Percentiles rank a stretch among this genome's conserved stretches.
Conservation (phyloP, 2,113 vertebrate species). For the Callipepla californica region DNA sequence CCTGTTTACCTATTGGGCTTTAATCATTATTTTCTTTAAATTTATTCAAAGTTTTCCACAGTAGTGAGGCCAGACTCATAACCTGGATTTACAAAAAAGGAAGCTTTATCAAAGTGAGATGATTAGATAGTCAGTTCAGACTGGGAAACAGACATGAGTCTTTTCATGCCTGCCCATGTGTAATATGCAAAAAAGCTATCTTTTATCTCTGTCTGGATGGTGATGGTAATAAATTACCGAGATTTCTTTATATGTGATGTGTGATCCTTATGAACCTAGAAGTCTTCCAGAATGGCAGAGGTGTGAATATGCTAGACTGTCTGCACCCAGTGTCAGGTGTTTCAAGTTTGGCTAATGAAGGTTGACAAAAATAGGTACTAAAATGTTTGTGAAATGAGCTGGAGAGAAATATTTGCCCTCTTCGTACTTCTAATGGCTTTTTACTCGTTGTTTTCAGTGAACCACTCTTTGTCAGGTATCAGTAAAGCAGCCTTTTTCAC, state of each 20-base stretch:
- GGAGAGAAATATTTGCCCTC: neutral
- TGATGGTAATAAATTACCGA: neutral
- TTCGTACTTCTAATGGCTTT: neutral
- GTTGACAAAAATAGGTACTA: neutral
- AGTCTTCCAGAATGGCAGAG: neutral
- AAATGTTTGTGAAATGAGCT: neutral
- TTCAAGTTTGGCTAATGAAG: neutral
- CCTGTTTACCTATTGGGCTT: neutral
- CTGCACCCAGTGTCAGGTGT: neutral
- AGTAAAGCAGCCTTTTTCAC: neutral
- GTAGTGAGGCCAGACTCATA: neutral
- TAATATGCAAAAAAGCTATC: neutral
- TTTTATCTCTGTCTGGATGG: neutral
- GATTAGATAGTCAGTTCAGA: neutral
- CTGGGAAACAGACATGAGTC: neutral
- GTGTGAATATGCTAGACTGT: neutral
- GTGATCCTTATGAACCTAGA: neutral
- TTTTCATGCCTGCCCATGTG: rapidly evolving
- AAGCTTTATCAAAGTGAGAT: neutral
- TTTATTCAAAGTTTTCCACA: neutral
- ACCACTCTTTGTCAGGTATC: neutral
- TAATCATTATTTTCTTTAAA: neutral
- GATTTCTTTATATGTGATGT: neutral
- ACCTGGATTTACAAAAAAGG: neutral
- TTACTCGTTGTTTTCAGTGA: neutral